A percentile compares a stretch with the other conserved stretches of the same genome.
These are phyloP conservation scores for Drosophila leonis DNA, from an alignment of 2,888 invertebrate genomes.

Conservation along the genomic window DNA sequence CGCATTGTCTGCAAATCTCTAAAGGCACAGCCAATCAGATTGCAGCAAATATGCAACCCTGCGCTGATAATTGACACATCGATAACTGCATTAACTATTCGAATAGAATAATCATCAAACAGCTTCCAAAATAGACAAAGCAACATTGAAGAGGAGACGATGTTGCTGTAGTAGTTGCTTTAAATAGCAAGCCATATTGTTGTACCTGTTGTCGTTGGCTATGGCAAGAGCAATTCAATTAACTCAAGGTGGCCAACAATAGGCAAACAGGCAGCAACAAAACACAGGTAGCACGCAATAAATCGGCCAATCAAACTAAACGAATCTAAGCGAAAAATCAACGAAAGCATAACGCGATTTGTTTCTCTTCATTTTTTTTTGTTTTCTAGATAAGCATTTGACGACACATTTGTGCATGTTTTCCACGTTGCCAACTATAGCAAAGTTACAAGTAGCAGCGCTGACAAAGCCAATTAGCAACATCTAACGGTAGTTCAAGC, in stretches of 20 bases:
- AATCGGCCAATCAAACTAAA: constrained; percentile 44
- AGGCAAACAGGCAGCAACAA: constrained; percentile 37
- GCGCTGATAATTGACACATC: constrained; percentile 14
- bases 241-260: constrained; percentile 52
- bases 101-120: constrained; percentile 18
- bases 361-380: constrained; percentile 6
- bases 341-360: constrained; percentile 43
- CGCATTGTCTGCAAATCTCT: constrained; percentile 25
- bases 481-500: constrained; percentile 72
- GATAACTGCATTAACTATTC: constrained; percentile 20
- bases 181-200: constrained; percentile 15
- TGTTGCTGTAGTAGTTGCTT: constrained; percentile 23
- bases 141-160: not conserved
- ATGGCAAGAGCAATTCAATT: constrained; percentile 54
- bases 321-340: constrained; percentile 37
- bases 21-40: constrained; percentile 19
- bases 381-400: constrained; percentile 43
- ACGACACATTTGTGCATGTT: constrained; percentile 28
- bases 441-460: constrained; percentile 39
- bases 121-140: constrained; percentile 21
- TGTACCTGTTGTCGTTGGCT: constrained; percentile 27
- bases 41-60: constrained; percentile 30
- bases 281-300: constrained; percentile 60
- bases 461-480: constrained; percentile 69
- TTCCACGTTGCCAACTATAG: constrained; percentile 52